Conservation (phyloP, 2,113 vertebrate genomes). For the Odobenus rosmarus region DNA sequence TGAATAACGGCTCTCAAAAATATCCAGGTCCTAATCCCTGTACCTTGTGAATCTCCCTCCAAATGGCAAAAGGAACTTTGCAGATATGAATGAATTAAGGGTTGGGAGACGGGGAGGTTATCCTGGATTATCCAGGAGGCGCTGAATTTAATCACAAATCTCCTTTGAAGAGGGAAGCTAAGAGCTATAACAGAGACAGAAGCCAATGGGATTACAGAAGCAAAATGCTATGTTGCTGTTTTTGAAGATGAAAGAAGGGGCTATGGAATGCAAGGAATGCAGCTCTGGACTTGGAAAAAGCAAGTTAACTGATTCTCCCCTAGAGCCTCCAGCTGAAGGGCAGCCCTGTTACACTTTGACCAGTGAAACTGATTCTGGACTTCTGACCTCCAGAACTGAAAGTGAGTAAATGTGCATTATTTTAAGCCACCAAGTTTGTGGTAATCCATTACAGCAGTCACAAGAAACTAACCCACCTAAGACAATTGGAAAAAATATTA, state of each 20-base stretch:
- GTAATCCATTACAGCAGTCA: not conserved
- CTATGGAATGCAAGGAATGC: not conserved
- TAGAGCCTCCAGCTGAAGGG: not conserved
- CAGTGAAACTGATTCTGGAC: not conserved
- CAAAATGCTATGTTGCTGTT: not conserved
- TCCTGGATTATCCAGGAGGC: not conserved
- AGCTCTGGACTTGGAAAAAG: not conserved
- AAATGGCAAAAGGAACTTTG: not conserved
- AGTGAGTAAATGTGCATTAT: not conserved
- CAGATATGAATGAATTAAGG: not conserved
- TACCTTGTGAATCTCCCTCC: not conserved
- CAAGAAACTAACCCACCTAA: not conserved
- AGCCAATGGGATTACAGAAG: not conserved
- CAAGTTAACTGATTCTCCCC: not conserved
- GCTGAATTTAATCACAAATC: not conserved
- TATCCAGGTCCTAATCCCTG: not conserved
- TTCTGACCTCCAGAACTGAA: not conserved
- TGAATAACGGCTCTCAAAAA: not conserved
- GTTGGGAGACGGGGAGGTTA: constrained; percentile 11
- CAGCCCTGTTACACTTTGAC: not conserved
- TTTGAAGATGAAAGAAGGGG: not conserved
- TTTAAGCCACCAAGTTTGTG: not conserved
- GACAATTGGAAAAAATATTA: not conserved
- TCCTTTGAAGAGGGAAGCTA: not conserved
- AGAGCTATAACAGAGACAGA: not conserved